Evolutionary conservation across 2,888 invertebrate genomes (phyloP).

Genomic region (Morpho deidamia): DNA sequence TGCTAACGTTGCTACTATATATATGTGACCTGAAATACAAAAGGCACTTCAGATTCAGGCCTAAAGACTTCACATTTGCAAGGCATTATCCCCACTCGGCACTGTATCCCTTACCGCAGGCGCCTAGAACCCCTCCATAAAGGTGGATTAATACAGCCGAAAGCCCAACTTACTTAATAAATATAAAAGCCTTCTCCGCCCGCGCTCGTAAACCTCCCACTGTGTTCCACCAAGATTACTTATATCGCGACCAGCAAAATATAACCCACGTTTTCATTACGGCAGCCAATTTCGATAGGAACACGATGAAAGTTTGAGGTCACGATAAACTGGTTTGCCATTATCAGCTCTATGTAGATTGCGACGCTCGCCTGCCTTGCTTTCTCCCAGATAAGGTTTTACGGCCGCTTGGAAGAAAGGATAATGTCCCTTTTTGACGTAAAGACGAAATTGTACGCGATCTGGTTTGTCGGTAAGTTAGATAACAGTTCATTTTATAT

Average conservation of each 20-base stretch:
- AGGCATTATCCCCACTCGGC: slow-evolving; percentile 21
- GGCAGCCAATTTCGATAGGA: slow-evolving; percentile 28
- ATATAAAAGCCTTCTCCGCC: slow-evolving; percentile 78
- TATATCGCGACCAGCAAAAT: slow-evolving; percentile 54
- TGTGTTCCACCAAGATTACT: slow-evolving; percentile 72
- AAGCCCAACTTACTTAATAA: slow-evolving; percentile 80
- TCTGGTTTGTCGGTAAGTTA: slow-evolving; percentile 57
- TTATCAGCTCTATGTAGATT: slow-evolving; percentile 78
- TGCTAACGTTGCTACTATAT: neutral
- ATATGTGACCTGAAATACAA: slow-evolving; percentile 15
- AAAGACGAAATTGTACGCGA: slow-evolving; percentile 53
- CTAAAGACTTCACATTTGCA: slow-evolving; percentile 19
- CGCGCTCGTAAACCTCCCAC: slow-evolving; percentile 72
- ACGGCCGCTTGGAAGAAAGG: slow-evolving; percentile 68
- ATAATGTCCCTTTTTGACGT: slow-evolving; percentile 73
- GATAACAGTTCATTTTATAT: slow-evolving; percentile 47
- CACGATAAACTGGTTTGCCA: slow-evolving; percentile 50
- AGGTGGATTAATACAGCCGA: slow-evolving; percentile 77
- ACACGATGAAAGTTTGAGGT: slow-evolving; percentile 40
- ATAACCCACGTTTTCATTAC: slow-evolving; percentile 59
- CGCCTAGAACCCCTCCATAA: slow-evolving; percentile 68
- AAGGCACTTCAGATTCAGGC: slow-evolving; percentile 8
- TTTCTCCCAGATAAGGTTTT: slow-evolving; percentile 74
- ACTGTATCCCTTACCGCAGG: slow-evolving; percentile 33
- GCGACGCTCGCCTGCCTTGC: slow-evolving; percentile 58